A percentile compares a stretch with the other conserved stretches of the same genome.
These are phyloP conservation scores for Brachionus rubens DNA, from an alignment of 1,140 invertebrate genomes.

Conservation along the genomic window DNA sequence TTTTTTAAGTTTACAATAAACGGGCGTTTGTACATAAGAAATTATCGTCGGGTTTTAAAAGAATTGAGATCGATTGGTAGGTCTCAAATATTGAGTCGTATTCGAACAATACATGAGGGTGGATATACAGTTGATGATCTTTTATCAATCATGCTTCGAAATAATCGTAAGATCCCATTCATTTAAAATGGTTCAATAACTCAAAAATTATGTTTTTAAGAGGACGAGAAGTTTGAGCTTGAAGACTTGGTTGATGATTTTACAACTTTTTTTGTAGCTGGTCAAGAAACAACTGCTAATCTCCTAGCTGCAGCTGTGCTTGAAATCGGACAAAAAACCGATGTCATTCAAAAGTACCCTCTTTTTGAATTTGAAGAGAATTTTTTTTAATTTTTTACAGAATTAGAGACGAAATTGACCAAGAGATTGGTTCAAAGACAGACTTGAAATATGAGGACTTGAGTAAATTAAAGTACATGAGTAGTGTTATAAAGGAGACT, in stretches of 20 bases:
- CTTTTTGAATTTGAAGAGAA: neutral
- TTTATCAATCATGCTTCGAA: neutral
- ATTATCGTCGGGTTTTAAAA: neutral
- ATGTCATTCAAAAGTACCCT: slow-evolving; percentile 10
- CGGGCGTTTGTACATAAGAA: neutral
- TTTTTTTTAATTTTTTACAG: neutral
- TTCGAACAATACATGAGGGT: slow-evolving; percentile 10
- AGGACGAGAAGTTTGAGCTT: neutral
- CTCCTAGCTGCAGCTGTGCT: neutral
- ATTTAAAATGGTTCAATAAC: neutral
- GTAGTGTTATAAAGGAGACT: slow-evolving; percentile 24
- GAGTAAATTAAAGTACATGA: neutral
- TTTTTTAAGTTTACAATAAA: neutral
- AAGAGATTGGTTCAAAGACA: slow-evolving; percentile 4
- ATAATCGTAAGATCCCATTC: neutral
- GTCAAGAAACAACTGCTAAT: slow-evolving; percentile 42
- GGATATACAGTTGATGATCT: neutral
- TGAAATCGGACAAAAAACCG: neutral
- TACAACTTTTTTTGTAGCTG: slow-evolving; percentile 37
- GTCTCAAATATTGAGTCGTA: slow-evolving; percentile 5
- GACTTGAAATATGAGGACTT: slow-evolving; percentile 17
- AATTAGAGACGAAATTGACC: slow-evolving; percentile 18
- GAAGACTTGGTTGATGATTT: slow-evolving; percentile 38
- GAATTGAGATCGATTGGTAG: neutral
- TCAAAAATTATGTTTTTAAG: neutral